Conservation (phyloP, 2,888 invertebrate genomes). For the Nomada flava region DNA sequence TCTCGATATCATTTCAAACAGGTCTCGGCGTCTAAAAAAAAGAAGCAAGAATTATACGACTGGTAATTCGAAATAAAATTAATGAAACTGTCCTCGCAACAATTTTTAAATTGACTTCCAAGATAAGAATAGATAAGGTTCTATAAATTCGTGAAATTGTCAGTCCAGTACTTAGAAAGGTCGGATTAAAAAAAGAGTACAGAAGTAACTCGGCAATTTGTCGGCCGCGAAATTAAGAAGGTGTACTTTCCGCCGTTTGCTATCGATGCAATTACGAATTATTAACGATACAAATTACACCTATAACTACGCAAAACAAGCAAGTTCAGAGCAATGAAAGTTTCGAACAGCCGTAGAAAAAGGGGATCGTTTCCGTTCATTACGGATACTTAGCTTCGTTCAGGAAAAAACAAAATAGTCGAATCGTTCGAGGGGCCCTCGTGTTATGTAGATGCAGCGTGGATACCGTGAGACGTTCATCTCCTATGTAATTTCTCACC, state of each 20-base stretch:
- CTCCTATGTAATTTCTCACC: background rate
- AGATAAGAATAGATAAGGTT: no score
- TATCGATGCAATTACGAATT: background rate
- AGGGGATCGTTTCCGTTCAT: constrained; percentile 12
- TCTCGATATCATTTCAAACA: background rate
- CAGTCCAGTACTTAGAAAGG: no score
- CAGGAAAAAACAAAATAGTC: background rate
- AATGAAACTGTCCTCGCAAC: no score
- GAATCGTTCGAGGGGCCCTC: background rate
- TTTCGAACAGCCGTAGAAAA: background rate
- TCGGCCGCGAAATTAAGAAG: background rate
- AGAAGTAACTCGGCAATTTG: background rate
- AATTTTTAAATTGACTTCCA: no score
- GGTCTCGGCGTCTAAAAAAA: no score
- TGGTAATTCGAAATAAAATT: no score
- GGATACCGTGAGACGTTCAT: background rate
- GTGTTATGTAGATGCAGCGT: background rate
- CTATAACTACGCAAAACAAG: no score
- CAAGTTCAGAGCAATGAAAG: background rate
- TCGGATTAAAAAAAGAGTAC: no score
- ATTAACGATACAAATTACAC: constrained; percentile 2
- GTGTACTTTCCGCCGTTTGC: background rate
- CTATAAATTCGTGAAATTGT: no score
- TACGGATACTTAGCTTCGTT: background rate
- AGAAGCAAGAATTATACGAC: no score